Percentiles rank a stretch among this genome's conserved stretches.
phyloP scores from a whole-genome alignment of 2,113 vertebrate species.

The Chrysochloris asiatica region DNA sequence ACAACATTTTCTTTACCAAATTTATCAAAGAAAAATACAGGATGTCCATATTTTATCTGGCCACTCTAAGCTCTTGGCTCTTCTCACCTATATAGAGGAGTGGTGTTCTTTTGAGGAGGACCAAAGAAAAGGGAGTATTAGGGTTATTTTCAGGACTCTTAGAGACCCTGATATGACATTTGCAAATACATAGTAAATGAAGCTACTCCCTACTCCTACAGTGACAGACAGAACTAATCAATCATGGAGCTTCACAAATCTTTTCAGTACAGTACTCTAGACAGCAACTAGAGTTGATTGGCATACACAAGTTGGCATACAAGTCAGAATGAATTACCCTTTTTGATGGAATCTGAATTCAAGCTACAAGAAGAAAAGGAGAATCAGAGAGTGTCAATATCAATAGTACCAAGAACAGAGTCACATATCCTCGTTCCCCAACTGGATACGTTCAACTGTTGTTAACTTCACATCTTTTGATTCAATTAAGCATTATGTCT shows the following conservation, averaged over 20 bases:
- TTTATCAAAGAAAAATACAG: too few species aligned
- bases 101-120: neutral
- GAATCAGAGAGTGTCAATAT: neutral
- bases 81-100: neutral
- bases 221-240: neutral
- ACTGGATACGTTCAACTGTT: neutral
- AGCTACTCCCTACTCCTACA: neutral
- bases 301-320: neutral
- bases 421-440: neutral
- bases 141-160: neutral
- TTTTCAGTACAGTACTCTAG: neutral
- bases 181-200: neutral
- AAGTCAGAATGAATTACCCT: neutral
- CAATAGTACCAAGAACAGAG: neutral
- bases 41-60: neutral
- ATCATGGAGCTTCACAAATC: neutral
- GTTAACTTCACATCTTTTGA: neutral
- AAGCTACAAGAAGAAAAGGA: neutral
- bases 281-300: neutral
- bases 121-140: neutral
- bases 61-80: neutral
- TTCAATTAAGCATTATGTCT: neutral
- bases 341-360: neutral
- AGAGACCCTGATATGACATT: neutral
- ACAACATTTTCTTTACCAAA: too few species aligned